Conservation (phyloP, 2,888 invertebrate genomes). For the Eupithecia exiguata region DNA sequence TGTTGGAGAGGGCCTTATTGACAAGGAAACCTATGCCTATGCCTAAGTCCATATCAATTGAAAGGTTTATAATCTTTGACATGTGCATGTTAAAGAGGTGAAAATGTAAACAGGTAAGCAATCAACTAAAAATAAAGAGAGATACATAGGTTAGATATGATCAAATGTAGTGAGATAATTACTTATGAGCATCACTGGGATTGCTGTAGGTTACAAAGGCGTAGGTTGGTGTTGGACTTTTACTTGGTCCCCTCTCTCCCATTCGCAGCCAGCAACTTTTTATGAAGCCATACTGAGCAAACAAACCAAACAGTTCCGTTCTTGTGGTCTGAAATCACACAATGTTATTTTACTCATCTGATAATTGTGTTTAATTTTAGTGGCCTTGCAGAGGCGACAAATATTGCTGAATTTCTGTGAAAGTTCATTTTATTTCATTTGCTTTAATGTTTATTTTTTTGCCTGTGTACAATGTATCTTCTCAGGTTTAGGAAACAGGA, state of each 20-base stretch:
- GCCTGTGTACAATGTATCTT: not conserved
- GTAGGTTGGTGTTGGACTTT: conserved; percentile 69
- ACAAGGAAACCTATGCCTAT: too few relatives aligned
- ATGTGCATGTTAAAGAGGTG: not conserved
- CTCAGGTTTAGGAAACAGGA: not conserved
- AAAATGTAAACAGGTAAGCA: not conserved
- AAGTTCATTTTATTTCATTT: not conserved
- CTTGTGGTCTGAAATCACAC: conserved; percentile 77
- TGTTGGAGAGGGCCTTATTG: too few relatives aligned
- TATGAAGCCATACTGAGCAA: conserved; percentile 83
- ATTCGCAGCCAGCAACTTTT: conserved; percentile 82
- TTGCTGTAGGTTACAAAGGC: conserved; percentile 84
- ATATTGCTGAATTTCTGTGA: not conserved
- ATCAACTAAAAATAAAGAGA: not conserved
- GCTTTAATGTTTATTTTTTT: not conserved
- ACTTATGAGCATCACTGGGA: conserved; percentile 82
- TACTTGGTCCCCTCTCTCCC: conserved; percentile 69
- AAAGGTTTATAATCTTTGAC: not conserved
- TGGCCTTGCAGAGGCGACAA: not conserved
- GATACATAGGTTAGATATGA: not conserved
- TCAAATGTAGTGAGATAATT: conserved; percentile 39
- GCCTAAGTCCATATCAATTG: not conserved
- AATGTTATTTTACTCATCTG: not conserved
- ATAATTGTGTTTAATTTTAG: not conserved
- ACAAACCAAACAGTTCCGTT: conserved; percentile 79